Evolutionary conservation across 2,113 vertebrate species (phyloP).

Genomic region (Megaceryle maxima): DNA sequence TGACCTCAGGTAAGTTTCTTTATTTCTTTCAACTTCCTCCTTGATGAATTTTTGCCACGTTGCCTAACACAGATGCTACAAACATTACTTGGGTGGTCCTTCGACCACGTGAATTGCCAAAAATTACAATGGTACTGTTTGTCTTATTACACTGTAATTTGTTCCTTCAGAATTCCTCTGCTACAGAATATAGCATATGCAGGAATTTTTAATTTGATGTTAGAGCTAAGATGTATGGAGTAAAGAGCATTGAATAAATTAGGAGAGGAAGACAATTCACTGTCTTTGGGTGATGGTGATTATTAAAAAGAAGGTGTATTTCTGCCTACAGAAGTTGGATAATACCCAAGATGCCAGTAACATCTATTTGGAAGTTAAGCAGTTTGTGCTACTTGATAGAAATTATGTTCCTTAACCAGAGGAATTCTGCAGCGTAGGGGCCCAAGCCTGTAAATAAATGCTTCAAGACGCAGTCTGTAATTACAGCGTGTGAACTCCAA

Average conservation of each 20-base stretch:
- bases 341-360: background rate
- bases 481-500: background rate
- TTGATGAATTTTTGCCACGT: background rate
- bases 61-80: background rate
- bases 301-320: background rate
- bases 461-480: background rate
- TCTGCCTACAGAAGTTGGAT: background rate
- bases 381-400: background rate
- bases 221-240: background rate
- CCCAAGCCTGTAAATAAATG: background rate
- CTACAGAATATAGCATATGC: background rate
- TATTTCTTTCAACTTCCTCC: background rate
- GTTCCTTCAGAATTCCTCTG: background rate
- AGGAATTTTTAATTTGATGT: background rate
- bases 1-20: background rate
- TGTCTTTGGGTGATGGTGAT: background rate
- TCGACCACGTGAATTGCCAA: background rate
- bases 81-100: background rate
- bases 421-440: background rate
- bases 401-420: background rate
- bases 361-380: background rate
- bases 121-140: background rate
- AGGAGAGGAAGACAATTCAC: background rate
- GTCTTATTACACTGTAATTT: background rate
- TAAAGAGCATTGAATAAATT: background rate